Evolutionary conservation across 2,113 vertebrate species (phyloP).

Genomic region (Campylorhamphus procurvoides): DNA sequence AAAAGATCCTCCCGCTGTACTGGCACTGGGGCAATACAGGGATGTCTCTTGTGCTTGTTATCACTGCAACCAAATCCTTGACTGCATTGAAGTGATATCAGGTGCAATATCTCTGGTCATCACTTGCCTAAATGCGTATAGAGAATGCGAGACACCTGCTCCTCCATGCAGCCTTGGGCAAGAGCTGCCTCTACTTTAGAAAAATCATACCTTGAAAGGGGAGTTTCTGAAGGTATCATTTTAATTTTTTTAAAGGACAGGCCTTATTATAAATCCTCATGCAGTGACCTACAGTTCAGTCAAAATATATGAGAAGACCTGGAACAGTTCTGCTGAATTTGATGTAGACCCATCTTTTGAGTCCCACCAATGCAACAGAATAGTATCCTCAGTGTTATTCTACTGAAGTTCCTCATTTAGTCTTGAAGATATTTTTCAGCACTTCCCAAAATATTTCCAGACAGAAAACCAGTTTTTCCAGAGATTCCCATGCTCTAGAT

Average conservation of each 20-base stretch:
- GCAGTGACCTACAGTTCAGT: background rate
- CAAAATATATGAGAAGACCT: background rate
- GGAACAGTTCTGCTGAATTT: background rate
- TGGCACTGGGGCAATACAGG: background rate
- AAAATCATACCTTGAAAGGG: background rate
- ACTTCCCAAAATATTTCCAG: background rate
- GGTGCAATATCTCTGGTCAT: background rate
- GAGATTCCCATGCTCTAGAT: background rate
- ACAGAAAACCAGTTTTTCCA: background rate
- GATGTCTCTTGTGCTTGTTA: background rate
- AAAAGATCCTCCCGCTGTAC: background rate
- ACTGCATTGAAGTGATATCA: background rate
- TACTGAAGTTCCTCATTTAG: background rate
- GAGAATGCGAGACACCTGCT: background rate
- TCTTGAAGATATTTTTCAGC: background rate
- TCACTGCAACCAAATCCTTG: background rate
- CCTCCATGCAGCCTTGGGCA: background rate
- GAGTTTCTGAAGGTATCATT: background rate
- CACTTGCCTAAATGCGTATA: background rate
- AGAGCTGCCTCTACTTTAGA: background rate
- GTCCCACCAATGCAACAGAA: background rate
- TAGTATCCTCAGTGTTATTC: background rate
- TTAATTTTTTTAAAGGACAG: background rate
- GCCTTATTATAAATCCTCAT: background rate
- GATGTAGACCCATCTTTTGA: background rate